Evolutionary conservation across 2,888 invertebrate species (phyloP).

Genomic region (Calameuta pallipes): DNA sequence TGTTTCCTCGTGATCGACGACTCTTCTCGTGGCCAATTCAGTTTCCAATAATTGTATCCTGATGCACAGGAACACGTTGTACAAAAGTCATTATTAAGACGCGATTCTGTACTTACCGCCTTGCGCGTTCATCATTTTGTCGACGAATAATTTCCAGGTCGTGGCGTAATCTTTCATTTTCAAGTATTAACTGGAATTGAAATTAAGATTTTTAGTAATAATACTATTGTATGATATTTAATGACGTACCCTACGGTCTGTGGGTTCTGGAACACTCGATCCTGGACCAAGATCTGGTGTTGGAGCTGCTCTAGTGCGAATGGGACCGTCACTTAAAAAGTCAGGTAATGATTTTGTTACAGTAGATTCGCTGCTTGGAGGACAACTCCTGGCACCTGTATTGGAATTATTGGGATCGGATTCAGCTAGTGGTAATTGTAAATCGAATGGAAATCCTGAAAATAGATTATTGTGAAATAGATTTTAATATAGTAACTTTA

Average conservation of each 20-base stretch:
- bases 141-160: conserved; percentile 70
- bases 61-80: conserved; percentile 27
- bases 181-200: conserved; percentile 52
- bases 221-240: neutral
- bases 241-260: conserved; percentile 33
- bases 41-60: conserved; percentile 70
- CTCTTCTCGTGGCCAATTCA: conserved; percentile 68
- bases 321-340: conserved; percentile 78
- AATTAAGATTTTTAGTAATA: conserved; percentile 6
- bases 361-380: conserved; percentile 56
- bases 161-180: conserved; percentile 69
- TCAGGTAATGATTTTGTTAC: conserved; percentile 75
- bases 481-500: neutral
- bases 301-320: conserved; percentile 67
- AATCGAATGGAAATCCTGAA: conserved; percentile 56
- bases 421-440: conserved; percentile 48
- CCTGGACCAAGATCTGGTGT: conserved; percentile 28
- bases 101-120: conserved; percentile 48
- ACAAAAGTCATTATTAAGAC: conserved; percentile 29
- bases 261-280: conserved; percentile 27
- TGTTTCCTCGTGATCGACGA: conserved; percentile 69
- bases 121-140: conserved; percentile 69
- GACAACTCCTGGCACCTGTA: conserved; percentile 32
- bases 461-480: neutral
- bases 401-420: conserved; percentile 33